These are phyloP conservation scores for Rhabdophis nuchalis DNA, from an alignment of 2,797 vertebrate genomes.

Conservation along the genomic window DNA sequence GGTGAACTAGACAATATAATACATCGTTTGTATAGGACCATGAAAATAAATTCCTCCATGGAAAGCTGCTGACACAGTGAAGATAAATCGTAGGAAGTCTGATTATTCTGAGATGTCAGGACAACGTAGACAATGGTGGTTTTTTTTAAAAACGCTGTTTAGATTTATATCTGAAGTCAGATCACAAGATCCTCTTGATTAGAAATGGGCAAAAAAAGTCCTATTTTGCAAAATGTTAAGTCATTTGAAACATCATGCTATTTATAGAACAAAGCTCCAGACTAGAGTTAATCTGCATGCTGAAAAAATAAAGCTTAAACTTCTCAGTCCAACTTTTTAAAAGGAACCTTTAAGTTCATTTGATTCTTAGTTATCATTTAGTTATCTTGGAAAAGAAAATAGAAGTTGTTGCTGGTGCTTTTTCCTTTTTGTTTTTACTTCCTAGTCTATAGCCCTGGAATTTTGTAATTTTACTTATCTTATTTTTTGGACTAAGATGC, in stretches of 20 bases:
- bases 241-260: constrained; percentile 25
- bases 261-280: constrained; percentile 8
- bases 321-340: neutral
- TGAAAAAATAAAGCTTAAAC: neutral
- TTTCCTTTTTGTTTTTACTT: neutral
- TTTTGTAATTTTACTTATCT: neutral
- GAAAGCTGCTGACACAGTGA: constrained; percentile 14
- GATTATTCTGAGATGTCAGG: constrained; percentile 35
- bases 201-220: constrained; percentile 33
- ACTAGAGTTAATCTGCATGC: neutral
- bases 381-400: neutral
- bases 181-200: constrained; percentile 52
- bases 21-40: neutral
- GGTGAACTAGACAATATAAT: neutral
- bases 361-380: neutral
- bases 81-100: constrained; percentile 32
- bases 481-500: too few species aligned
- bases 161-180: constrained; percentile 54
- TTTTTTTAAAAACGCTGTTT: constrained; percentile 2
- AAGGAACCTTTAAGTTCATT: neutral
- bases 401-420: neutral
- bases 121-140: constrained; percentile 49
- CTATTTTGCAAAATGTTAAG: neutral
- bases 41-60: neutral
- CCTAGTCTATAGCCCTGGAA: neutral